Percentiles rank a stretch among this genome's conserved stretches.
phyloP scores from a whole-genome alignment of 2,888 invertebrate species.

The Megaustenia siamemsis region DNA sequence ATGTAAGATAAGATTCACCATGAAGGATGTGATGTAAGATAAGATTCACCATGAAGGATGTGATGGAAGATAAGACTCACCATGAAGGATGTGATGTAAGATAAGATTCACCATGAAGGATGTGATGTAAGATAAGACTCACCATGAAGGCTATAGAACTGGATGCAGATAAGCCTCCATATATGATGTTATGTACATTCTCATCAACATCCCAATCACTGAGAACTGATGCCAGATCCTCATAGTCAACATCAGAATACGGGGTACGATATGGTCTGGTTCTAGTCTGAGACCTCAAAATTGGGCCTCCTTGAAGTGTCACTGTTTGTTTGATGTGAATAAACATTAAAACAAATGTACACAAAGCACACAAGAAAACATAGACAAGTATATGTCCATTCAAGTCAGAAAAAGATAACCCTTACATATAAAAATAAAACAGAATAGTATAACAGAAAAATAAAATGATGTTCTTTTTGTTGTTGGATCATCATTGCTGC shows the following conservation, averaged over 20 bases:
- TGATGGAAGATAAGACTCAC: too few species aligned
- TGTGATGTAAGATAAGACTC: neutral
- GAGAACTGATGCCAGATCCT: constrained; percentile 69
- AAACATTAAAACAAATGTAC: neutral
- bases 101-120: too few species aligned
- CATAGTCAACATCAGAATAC: constrained; percentile 61
- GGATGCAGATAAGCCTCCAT: constrained; percentile 67
- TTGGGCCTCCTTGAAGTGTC: neutral
- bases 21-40: too few species aligned
- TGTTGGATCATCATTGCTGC: too few species aligned
- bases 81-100: too few species aligned
- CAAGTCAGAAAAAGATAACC: neutral
- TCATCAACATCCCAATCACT: constrained; percentile 76
- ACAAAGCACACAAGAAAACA: neutral
- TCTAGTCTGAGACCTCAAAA: constrained; percentile 6
- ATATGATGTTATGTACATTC: constrained; percentile 71
- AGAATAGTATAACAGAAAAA: too few species aligned
- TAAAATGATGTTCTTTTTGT: too few species aligned
- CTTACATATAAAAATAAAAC: too few species aligned
- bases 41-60: too few species aligned
- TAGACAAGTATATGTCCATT: too few species aligned
- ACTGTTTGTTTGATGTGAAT: neutral
- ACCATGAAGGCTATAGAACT: constrained; percentile 61
- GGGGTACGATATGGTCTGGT: constrained; percentile 74
- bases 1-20: too few species aligned